These are phyloP conservation scores for Sternarchorhynchus goeldii DNA, from an alignment of 2,797 vertebrate species.

Conservation along the genomic window DNA sequence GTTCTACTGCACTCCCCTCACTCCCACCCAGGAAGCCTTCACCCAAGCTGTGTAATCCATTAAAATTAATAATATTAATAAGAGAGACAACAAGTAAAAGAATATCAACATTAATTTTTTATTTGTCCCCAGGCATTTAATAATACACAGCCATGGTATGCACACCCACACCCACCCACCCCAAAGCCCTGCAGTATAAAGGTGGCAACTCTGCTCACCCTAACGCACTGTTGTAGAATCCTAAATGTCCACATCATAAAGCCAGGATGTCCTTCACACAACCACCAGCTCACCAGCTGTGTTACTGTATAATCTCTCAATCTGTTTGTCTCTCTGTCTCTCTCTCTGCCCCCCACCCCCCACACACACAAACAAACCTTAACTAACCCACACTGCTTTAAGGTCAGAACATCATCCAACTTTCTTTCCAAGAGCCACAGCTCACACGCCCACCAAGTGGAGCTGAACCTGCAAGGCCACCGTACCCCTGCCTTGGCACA, in stretches of 20 bases:
- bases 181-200: slow-evolving; percentile 7
- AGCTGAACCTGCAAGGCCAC: not conserved
- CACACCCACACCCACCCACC: not conserved
- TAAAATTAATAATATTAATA: not conserved
- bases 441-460: not conserved
- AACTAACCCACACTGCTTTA: not conserved
- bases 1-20: no score
- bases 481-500: no score
- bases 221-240: not conserved
- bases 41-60: no score
- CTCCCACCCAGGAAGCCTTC: no score
- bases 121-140: not conserved
- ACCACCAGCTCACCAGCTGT: not conserved
- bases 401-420: not conserved
- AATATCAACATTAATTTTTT: no score
- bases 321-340: no score
- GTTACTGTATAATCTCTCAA: not conserved
- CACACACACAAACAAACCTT: not conserved
- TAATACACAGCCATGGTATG: not conserved
- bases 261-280: slow-evolving; percentile 5
- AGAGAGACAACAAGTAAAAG: not conserved
- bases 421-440: not conserved
- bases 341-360: no score
- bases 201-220: slow-evolving; percentile 4
- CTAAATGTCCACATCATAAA: not conserved